Base-by-base conservation (phyloP, 2,888 invertebrate species). In the Dendrolimus pini region DNA sequence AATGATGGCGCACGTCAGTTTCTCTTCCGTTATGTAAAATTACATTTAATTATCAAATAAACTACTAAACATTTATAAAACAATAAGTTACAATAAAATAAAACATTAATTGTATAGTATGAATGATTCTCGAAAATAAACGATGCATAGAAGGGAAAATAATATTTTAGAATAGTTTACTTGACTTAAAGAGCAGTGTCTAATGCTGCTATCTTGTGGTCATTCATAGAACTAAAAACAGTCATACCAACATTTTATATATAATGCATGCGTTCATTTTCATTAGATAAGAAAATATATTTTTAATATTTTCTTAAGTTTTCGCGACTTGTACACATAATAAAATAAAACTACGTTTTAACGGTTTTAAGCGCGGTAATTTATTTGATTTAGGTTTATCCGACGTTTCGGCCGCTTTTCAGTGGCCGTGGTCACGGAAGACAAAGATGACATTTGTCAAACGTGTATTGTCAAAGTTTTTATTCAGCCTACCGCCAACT, bases 1-100 rank as follows among this genome's bases (percentile, higher is more conserved):
- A 76, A 77, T 69, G 74, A 80, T 77, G 77, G 75, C 77, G 75
- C 72, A 71, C 70, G 62, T 67, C 61, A 69, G 58, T 7, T 53
- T 52, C 41, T 58, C 41, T 53, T 12, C 56, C 13, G 53, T 54
- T 42, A 54, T 54, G 41, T 54, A 47, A 54, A 52, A n/a, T 53
- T 9, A 53, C 8, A 13, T n/a, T 13, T 54, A 52, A 47, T 8
- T 41, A 7, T 42, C 30, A 30, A 30, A 30, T 47, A 47, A 47
- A 47, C 47, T 47, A 7, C 9, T 2, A 47, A 9, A 47, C 47
- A 47, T 47, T 47, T 12, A 47, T 47, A 47, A 47, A 47, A 12
- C 12, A 47, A 47, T 6, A 9, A 10, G 0, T 47, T 2, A 7
- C 0, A 9, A 47, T 9, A 47, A 47, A 12, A 47, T 47, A 9